phyloP scores from a whole-genome alignment of 2,888 invertebrate genomes.

The Endomychus coccineus region DNA sequence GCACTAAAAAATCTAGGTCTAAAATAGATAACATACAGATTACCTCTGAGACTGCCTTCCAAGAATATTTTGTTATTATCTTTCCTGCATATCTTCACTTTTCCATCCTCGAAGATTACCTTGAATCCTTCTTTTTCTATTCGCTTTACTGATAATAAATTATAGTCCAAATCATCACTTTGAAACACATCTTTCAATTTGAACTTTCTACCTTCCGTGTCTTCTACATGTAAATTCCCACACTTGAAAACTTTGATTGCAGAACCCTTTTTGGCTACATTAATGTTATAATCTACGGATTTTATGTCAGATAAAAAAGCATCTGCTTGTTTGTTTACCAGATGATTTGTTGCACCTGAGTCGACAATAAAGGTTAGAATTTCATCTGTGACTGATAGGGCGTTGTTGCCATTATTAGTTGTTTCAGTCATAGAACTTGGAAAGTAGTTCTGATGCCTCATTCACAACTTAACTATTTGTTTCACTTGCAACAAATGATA shows the following conservation, averaged over 20 bases:
- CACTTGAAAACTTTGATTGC: background rate
- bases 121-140: too few relatives aligned
- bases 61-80: too few relatives aligned
- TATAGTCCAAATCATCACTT: conserved; percentile 4
- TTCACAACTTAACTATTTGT: too few relatives aligned
- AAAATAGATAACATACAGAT: too few relatives aligned
- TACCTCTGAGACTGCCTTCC: too few relatives aligned
- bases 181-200: background rate
- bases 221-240: conserved; percentile 1
- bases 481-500: too few relatives aligned
- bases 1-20: too few relatives aligned
- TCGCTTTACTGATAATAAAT: conserved; percentile 4
- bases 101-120: too few relatives aligned
- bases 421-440: too few relatives aligned
- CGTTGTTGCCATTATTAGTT: too few relatives aligned
- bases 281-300: background rate
- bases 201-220: background rate
- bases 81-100: too few relatives aligned
- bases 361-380: background rate
- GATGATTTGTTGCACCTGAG: conserved; percentile 3
- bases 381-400: conserved; percentile 2
- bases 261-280: background rate
- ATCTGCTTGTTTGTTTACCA: conserved; percentile 2
- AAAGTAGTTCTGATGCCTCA: too few relatives aligned
- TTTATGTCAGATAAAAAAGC: background rate